Percentiles rank a stretch among this genome's conserved stretches.
phyloP scores from a whole-genome alignment of 2,888 invertebrate species.

The Scaptomyza reducta region DNA sequence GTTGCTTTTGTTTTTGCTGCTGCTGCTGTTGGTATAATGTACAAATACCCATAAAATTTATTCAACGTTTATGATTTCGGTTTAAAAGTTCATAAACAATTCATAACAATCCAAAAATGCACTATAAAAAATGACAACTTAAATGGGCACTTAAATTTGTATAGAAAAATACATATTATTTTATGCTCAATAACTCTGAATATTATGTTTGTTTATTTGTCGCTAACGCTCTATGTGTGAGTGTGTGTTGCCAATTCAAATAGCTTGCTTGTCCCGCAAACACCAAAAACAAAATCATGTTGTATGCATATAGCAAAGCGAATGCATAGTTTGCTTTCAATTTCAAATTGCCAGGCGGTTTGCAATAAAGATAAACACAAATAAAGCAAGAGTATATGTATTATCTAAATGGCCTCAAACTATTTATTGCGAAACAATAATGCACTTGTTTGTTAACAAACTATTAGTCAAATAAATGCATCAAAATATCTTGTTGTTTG shows the following conservation, averaged over 20 bases:
- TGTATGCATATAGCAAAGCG: no score
- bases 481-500: not conserved
- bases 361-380: conserved; percentile 5
- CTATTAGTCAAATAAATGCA: not conserved
- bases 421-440: not conserved
- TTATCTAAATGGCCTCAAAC: not conserved
- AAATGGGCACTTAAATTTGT: conserved; percentile 34
- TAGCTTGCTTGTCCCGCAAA: conserved; percentile 10
- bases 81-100: conserved; percentile 52
- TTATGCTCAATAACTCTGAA: conserved; percentile 47
- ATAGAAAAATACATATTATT: conserved; percentile 40
- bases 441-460: not conserved
- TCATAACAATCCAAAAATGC: conserved; percentile 46
- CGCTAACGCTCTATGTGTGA: not conserved
- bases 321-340: conserved; percentile 38
- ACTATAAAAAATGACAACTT: conserved; percentile 37
- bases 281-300: conserved; percentile 25
- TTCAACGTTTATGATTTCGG: conserved; percentile 42
- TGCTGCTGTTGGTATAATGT: conserved; percentile 12
- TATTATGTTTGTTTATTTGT: conserved; percentile 24
- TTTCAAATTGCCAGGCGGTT: conserved; percentile 29
- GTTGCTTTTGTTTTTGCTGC: conserved; percentile 13
- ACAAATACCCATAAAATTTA: conserved; percentile 48
- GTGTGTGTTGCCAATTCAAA: conserved; percentile 9
- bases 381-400: not conserved